Evolutionary conservation across 2,113 vertebrate genomes (phyloP).

Genomic region (Rissa tridactyla): DNA sequence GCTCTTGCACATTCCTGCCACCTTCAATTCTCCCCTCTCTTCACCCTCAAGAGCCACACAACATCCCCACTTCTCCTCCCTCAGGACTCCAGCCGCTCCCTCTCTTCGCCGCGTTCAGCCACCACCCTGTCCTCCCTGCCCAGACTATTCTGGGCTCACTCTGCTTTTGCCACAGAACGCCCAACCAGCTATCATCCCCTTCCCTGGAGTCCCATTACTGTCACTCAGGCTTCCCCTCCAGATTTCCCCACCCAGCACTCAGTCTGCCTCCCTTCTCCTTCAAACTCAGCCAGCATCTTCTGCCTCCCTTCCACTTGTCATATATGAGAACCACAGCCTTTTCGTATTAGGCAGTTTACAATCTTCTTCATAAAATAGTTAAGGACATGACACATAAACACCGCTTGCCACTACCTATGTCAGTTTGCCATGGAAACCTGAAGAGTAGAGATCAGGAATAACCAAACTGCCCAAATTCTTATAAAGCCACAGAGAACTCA

Average conservation of each 20-base stretch:
- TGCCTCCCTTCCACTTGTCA: neutral
- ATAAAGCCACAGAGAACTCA: neutral
- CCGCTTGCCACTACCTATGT: neutral
- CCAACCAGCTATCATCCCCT: constrained; percentile 12
- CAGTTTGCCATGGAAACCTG: constrained; percentile 24
- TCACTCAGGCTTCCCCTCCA: constrained; percentile 35
- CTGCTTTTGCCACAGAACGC: neutral
- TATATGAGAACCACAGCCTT: neutral
- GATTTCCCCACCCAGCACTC: neutral
- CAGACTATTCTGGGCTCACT: constrained; percentile 19
- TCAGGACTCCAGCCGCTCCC: neutral
- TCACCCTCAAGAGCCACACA: neutral
- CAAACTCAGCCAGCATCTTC: constrained; percentile 15
- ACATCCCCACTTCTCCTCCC: neutral
- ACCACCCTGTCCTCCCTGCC: constrained; percentile 22
- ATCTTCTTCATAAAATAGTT: neutral
- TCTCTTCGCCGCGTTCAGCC: neutral
- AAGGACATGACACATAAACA: neutral
- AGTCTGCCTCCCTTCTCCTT: neutral
- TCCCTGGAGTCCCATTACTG: constrained; percentile 57
- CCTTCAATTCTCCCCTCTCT: neutral
- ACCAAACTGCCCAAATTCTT: constrained; percentile 1
- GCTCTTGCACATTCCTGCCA: neutral
- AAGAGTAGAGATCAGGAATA: neutral
- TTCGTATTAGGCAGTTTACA: neutral